Evolutionary conservation across 2,888 invertebrate genomes (phyloP).

Genomic region (Noctua janthina): DNA sequence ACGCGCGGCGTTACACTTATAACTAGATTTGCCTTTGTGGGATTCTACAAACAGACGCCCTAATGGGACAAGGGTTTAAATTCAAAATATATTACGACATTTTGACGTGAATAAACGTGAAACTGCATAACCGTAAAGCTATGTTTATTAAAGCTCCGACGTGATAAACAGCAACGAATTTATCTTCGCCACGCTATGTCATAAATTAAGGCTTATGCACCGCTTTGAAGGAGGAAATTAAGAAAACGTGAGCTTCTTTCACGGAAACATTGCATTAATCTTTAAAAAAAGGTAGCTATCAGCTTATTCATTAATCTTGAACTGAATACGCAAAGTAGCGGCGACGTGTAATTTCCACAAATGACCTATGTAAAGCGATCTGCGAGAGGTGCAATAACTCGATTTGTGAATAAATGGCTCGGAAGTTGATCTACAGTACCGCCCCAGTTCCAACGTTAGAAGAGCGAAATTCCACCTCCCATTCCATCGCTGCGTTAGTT

Average conservation of each 20-base stretch:
- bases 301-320: conserved; percentile 71
- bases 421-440: conserved; percentile 87
- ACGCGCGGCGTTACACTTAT: conserved; percentile 82
- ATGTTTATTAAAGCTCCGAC: conserved; percentile 77
- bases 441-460: conserved; percentile 74
- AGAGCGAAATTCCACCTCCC: conserved; percentile 77
- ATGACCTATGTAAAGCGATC: conserved; percentile 87
- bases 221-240: conserved; percentile 79
- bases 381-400: conserved; percentile 88
- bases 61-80: conserved; percentile 85
- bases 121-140: conserved; percentile 73
- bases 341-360: conserved; percentile 84
- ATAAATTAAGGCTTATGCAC: conserved; percentile 82
- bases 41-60: conserved; percentile 82
- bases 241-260: conserved; percentile 77
- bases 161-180: conserved; percentile 82
- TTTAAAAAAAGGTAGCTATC: conserved; percentile 64
- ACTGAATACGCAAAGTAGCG: conserved; percentile 72
- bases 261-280: conserved; percentile 77
- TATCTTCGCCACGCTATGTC: conserved; percentile 80
- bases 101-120: conserved; percentile 74
- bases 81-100: conserved; percentile 81
- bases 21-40: conserved; percentile 87
- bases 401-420: conserved; percentile 88
- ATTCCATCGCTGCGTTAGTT: conserved; percentile 83